A percentile compares a stretch with the other conserved stretches of the same genome.
Conservation (phyloP, 2,888 invertebrate species). For the Cantharis flavilabris region DNA sequence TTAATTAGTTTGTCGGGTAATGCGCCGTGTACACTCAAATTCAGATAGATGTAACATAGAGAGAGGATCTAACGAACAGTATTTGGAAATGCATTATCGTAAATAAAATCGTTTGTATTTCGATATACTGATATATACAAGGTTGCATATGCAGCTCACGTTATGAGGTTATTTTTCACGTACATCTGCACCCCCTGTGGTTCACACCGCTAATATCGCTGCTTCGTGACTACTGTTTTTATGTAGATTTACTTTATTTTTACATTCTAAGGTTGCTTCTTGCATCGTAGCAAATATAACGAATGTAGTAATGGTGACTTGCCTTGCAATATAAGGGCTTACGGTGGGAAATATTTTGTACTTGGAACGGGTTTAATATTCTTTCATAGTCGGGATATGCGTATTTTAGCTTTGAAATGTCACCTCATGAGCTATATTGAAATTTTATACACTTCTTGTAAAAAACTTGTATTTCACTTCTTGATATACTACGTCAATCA, state of each 20-base stretch:
- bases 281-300: slow-evolving; percentile 16
- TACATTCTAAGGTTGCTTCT: slow-evolving; percentile 35
- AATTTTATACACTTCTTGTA: background rate
- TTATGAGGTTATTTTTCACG: slow-evolving; percentile 42
- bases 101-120: slow-evolving; percentile 9
- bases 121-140: slow-evolving; percentile 5
- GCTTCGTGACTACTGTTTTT: slow-evolving; percentile 40
- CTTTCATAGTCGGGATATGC: slow-evolving; percentile 1
- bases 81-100: background rate
- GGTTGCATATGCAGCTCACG: slow-evolving; percentile 38
- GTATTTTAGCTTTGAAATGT: background rate
- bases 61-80: background rate
- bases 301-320: slow-evolving; percentile 25
- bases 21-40: background rate
- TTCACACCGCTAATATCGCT: slow-evolving; percentile 39
- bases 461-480: background rate
- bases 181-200: slow-evolving; percentile 40
- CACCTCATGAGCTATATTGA: background rate
- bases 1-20: background rate
- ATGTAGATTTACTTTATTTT: slow-evolving; percentile 41
- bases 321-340: slow-evolving; percentile 16
- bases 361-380: slow-evolving; percentile 9
- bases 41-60: background rate
- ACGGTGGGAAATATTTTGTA: slow-evolving; percentile 11
- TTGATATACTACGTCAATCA: background rate